Evolutionary conservation across 2,113 vertebrate genomes (phyloP).

Genomic region (Thalassoma bifasciatum): DNA sequence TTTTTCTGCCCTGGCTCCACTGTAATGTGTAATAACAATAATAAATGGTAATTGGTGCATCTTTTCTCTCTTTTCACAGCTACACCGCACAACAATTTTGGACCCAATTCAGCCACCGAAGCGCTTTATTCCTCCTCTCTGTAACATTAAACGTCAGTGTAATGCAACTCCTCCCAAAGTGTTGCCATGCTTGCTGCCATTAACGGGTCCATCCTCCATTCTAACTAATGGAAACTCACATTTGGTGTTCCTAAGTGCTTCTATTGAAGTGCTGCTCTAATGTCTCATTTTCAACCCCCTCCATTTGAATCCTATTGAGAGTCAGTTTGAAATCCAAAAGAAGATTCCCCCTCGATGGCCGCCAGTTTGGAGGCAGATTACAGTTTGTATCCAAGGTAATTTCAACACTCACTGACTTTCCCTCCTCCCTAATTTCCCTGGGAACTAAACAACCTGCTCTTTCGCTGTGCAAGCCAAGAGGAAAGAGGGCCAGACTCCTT

Average conservation of each 20-base stretch:
- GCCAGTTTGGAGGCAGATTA: slow-evolving; percentile 33
- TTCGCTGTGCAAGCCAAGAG: slow-evolving; percentile 10
- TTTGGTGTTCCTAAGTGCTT: slow-evolving; percentile 52
- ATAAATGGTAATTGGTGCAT: slow-evolving; percentile 37
- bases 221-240: slow-evolving; percentile 64
- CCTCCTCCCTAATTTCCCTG: slow-evolving; percentile 38
- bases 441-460: slow-evolving; percentile 30
- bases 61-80: slow-evolving; percentile 53
- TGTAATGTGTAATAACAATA: slow-evolving; percentile 21
- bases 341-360: slow-evolving; percentile 27
- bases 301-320: slow-evolving; percentile 59
- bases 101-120: slow-evolving; percentile 34
- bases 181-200: slow-evolving; percentile 32
- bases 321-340: slow-evolving; percentile 39
- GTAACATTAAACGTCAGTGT: slow-evolving; percentile 21
- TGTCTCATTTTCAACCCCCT: slow-evolving; percentile 23
- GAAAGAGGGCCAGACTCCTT: slow-evolving; percentile 22
- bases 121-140: slow-evolving; percentile 35
- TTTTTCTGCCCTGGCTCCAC: slow-evolving; percentile 31
- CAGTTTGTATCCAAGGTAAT: slow-evolving; percentile 53
- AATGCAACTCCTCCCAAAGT: slow-evolving; percentile 39
- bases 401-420: slow-evolving; percentile 35
- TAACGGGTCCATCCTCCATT: slow-evolving; percentile 40
- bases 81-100: slow-evolving; percentile 20
- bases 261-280: slow-evolving; percentile 42